phyloP scores from a whole-genome alignment of 2,888 invertebrate species.

The Odontocerum albicorne region DNA sequence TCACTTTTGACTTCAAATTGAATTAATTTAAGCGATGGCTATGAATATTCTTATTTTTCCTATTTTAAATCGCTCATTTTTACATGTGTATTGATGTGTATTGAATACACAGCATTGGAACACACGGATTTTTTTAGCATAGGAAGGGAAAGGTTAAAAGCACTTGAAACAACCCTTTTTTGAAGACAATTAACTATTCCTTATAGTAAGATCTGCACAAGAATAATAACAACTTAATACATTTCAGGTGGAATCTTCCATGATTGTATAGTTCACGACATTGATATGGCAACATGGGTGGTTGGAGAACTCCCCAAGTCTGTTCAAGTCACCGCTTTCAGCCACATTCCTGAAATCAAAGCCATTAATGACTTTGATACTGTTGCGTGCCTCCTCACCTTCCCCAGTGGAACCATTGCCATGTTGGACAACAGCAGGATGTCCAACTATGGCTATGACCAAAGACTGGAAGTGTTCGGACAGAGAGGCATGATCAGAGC shows the following conservation, averaged over 20 bases:
- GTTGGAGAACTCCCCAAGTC: conserved; percentile 62
- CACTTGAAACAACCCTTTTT: no score
- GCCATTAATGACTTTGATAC: conserved; percentile 66
- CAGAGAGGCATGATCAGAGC: conserved; percentile 59
- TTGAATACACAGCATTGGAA: no score
- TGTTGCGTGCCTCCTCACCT: conserved; percentile 61
- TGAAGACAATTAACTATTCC: no score
- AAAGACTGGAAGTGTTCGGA: conserved; percentile 67
- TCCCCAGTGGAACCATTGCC: conserved; percentile 63
- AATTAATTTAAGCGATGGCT: no score
- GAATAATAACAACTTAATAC: no score
- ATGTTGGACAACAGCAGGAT: conserved; percentile 65
- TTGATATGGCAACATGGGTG: conserved; percentile 67
- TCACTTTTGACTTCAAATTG: no score
- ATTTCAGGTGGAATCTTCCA: conserved; percentile 66
- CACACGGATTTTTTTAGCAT: no score
- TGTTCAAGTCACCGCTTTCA: conserved; percentile 56
- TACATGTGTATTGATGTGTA: no score
- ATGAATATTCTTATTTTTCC: no score
- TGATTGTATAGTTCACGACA: conserved; percentile 70
- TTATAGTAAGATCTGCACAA: no score
- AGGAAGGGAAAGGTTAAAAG: no score
- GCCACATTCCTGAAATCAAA: conserved; percentile 62
- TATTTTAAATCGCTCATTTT: no score
- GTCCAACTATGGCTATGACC: conserved; percentile 68